Percentiles rank a stretch among this genome's conserved stretches.
These are phyloP conservation scores for Platorchestia sp. DNA, from an alignment of 1,140 invertebrate species.

Conservation along the genomic window DNA sequence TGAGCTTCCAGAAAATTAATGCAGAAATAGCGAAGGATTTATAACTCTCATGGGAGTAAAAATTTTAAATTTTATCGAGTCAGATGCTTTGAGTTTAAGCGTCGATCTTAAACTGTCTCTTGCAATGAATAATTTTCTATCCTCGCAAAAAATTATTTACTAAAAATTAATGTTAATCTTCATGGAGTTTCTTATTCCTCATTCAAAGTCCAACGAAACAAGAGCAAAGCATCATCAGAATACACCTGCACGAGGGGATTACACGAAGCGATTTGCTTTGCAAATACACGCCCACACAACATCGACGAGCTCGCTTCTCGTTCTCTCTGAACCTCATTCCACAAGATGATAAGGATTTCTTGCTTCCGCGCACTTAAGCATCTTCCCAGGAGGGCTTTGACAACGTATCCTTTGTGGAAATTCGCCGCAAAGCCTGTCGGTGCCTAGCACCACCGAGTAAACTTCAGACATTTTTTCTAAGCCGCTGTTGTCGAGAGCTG, in stretches of 20 bases:
- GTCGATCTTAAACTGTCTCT: too few species aligned
- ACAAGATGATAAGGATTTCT: neutral
- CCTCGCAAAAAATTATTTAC: too few species aligned
- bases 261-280: neutral
- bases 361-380: neutral
- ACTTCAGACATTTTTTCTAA: neutral
- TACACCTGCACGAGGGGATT: too few species aligned
- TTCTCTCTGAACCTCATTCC: neutral
- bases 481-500: neutral
- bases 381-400: neutral
- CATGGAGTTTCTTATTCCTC: too few species aligned
- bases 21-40: too few species aligned
- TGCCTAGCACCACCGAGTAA: neutral
- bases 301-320: neutral
- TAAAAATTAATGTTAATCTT: too few species aligned
- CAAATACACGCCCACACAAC: neutral
- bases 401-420: neutral
- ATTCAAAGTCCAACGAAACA: too few species aligned
- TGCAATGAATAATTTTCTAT: too few species aligned
- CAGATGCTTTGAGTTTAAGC: too few species aligned
- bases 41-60: too few species aligned
- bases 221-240: too few species aligned
- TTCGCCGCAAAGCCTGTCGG: neutral
- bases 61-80: neutral
- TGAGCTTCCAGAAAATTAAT: too few species aligned